These are phyloP conservation scores for Nematostella vectensis DNA, from an alignment of 92 coral and sea anemone species.

Conservation along the genomic window DNA sequence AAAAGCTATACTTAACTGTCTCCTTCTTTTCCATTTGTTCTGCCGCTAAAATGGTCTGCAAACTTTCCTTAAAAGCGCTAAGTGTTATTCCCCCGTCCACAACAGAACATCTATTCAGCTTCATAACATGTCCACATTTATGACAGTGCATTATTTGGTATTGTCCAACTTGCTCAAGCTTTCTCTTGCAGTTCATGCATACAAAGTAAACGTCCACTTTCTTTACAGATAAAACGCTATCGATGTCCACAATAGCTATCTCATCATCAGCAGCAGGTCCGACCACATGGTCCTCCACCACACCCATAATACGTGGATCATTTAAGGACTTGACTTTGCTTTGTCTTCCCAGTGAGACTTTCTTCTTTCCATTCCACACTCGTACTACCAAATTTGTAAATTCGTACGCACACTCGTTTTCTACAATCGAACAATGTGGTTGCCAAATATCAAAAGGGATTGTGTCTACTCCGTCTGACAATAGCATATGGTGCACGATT, in stretches of 20 bases:
- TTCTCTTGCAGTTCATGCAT: constrained; percentile 22
- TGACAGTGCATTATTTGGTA: constrained; percentile 20
- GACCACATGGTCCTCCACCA: constrained; percentile 22
- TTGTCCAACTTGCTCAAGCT: too few relatives aligned
- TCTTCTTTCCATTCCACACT: too few relatives aligned
- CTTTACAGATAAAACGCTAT: too few relatives aligned
- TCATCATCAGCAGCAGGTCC: constrained; percentile 17
- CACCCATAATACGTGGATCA: too few relatives aligned
- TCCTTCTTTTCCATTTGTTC: too few relatives aligned
- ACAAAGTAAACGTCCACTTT: constrained; percentile 12
- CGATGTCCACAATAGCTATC: too few relatives aligned
- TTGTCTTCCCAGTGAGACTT: too few relatives aligned
- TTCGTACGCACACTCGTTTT: constrained; percentile 16
- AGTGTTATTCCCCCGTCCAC: constrained; percentile 14
- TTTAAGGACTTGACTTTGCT: too few relatives aligned
- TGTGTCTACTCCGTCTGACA: too few relatives aligned
- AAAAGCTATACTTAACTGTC: constrained; percentile 15
- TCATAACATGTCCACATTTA: constrained; percentile 20
- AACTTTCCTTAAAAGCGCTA: constrained; percentile 9
- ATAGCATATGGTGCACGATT: too few relatives aligned
- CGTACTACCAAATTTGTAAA: too few relatives aligned
- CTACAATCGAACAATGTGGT: constrained; percentile 31
- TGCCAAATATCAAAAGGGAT: constrained; percentile 26
- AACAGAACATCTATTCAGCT: constrained; percentile 15
- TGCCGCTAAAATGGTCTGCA: too few relatives aligned